These are phyloP conservation scores for Oithona nana DNA, from an alignment of 2,888 invertebrate species.

Conservation along the genomic window DNA sequence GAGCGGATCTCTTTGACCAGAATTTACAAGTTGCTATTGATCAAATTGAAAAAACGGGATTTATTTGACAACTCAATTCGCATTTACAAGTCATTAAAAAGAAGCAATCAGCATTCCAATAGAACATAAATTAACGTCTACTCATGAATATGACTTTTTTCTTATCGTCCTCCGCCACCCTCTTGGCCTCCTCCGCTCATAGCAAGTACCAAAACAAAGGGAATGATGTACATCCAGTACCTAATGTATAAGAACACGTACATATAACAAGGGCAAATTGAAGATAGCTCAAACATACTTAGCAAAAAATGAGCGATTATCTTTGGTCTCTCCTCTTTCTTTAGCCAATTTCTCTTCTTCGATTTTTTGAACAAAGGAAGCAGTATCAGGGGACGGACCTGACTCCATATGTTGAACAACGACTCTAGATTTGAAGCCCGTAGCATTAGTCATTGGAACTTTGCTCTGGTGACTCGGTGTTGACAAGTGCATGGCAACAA, in stretches of 20 bases:
- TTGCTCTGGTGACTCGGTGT: background rate
- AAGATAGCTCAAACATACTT: no score
- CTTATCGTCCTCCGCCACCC: conserved; percentile 22
- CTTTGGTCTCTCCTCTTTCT: conserved; percentile 67
- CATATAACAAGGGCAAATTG: no score
- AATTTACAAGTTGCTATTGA: conserved; percentile 68
- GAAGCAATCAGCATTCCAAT: no score
- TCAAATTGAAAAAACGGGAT: conserved; percentile 64
- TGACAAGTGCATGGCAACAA: background rate
- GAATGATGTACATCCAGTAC: conserved; percentile 99
- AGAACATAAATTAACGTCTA: no score
- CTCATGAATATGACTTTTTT: no score
- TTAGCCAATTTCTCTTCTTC: conserved; percentile 61
- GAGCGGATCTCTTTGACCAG: conserved; percentile 83
- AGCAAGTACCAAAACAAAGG: conserved; percentile 71
- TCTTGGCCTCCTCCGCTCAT: conserved; percentile 55
- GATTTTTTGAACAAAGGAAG: conserved; percentile 68
- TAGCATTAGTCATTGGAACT: background rate
- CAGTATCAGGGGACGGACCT: conserved; percentile 78
- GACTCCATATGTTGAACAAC: conserved; percentile 56
- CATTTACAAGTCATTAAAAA: background rate
- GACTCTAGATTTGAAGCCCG: conserved; percentile 49
- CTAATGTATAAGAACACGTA: no score
- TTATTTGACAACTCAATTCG: conserved; percentile 5
- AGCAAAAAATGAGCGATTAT: conserved; percentile 83